Evolutionary conservation across 2,888 invertebrate genomes (phyloP).

Genomic region (Napeogenes inachia): DNA sequence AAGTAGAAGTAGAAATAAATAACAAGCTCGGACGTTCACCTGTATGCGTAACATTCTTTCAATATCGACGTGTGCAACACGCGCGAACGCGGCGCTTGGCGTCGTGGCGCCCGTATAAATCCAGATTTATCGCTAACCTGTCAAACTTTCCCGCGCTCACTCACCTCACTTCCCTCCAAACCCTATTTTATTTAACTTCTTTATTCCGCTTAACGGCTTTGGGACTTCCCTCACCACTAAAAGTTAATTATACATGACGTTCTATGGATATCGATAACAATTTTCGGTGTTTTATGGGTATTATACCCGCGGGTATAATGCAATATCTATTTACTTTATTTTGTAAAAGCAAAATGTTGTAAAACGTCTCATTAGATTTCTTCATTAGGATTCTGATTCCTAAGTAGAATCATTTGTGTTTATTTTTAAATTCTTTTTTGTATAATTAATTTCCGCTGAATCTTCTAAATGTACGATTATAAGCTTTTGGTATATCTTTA

Average conservation of each 20-base stretch:
- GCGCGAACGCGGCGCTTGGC: slow-evolving; percentile 28
- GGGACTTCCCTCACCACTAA: slow-evolving; percentile 50
- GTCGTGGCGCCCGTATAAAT: slow-evolving; percentile 63
- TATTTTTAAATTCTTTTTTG: no score
- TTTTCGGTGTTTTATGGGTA: slow-evolving; percentile 24
- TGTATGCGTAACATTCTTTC: slow-evolving; percentile 10
- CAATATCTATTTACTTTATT: slow-evolving; percentile 1
- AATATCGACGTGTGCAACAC: slow-evolving; percentile 25
- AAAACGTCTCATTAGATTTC: not conserved
- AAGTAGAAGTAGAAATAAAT: not conserved
- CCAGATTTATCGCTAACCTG: slow-evolving; percentile 69
- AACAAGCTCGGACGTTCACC: slow-evolving; percentile 1
- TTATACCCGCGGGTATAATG: slow-evolving; percentile 16
- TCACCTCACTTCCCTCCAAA: slow-evolving; percentile 58
- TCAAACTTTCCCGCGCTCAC: slow-evolving; percentile 65
- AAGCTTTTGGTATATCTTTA: no score
- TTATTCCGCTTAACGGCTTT: slow-evolving; percentile 46
- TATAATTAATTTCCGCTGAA: no score
- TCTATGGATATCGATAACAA: slow-evolving; percentile 24
- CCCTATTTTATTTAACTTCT: slow-evolving; percentile 70
- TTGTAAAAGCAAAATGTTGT: not conserved
- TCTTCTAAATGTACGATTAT: no score
- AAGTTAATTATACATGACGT: slow-evolving; percentile 46
- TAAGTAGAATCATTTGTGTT: no score
- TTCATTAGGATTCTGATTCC: not conserved